Conservation (phyloP, 2,113 vertebrate genomes). For the Pterophyllum scalare region DNA sequence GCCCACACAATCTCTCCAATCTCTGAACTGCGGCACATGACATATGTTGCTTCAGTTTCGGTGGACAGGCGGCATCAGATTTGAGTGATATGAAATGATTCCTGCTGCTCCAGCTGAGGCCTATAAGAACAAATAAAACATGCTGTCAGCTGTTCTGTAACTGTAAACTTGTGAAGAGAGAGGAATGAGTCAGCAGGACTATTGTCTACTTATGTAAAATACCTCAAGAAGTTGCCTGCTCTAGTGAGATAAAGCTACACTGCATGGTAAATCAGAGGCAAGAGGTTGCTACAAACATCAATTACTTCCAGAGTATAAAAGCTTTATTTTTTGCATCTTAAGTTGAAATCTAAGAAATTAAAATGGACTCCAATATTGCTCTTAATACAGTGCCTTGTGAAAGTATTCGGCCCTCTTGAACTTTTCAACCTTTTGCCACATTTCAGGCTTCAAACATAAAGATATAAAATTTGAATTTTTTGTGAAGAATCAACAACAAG, state of each 20-base stretch:
- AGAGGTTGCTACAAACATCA: neutral
- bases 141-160: slow-evolving; percentile 13
- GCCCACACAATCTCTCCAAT: neutral
- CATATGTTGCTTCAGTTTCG: slow-evolving; percentile 10
- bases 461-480: too few relatives aligned
- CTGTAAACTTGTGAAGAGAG: slow-evolving; percentile 8
- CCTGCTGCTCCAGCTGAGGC: slow-evolving; percentile 26
- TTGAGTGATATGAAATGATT: slow-evolving; percentile 49
- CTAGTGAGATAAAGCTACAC: neutral
- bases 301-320: neutral
- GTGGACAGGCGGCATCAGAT: slow-evolving; percentile 11
- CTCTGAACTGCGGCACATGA: slow-evolving; percentile 4
- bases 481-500: too few relatives aligned
- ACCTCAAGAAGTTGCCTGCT: neutral
- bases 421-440: too few relatives aligned
- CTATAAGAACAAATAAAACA: slow-evolving; percentile 30
- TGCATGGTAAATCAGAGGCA: neutral
- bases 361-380: neutral
- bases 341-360: neutral
- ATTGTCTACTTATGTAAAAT: neutral
- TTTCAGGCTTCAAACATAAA: too few relatives aligned
- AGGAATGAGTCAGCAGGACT: slow-evolving; percentile 6
- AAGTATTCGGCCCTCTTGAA: too few relatives aligned
- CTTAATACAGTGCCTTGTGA: too few relatives aligned
- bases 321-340: neutral